Percentiles rank a stretch among this genome's conserved stretches.
phyloP scores from a whole-genome alignment of 1,140 invertebrate genomes.

The Drosophila virilis region DNA sequence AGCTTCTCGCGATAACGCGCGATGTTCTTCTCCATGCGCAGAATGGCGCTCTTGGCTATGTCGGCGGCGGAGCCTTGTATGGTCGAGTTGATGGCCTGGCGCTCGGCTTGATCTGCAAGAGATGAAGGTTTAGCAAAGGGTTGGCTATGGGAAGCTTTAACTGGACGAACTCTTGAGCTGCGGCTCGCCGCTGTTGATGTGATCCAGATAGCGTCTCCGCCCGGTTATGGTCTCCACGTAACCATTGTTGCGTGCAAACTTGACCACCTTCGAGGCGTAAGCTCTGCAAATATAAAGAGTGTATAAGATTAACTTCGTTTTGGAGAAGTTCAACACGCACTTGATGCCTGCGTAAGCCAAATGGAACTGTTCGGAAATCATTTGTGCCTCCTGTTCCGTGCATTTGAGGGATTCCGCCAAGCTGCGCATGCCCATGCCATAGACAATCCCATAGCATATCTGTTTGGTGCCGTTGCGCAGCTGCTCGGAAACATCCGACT shows the following conservation, averaged over 20 bases:
- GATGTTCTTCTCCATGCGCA: conserved; percentile 89
- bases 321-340: conserved; percentile 11
- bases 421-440: conserved; percentile 96
- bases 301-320: not conserved
- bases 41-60: conserved; percentile 96
- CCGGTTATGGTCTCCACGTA: conserved; percentile 94
- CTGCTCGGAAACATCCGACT: conserved; percentile 87
- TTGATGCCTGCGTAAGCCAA: conserved; percentile 90
- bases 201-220: conserved; percentile 91
- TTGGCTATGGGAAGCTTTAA: not conserved
- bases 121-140: not conserved
- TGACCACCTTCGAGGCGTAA: conserved; percentile 89
- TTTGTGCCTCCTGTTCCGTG: conserved; percentile 91
- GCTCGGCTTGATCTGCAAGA: conserved; percentile 91
- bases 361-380: conserved; percentile 94
- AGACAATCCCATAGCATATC: conserved; percentile 98
- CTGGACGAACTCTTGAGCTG: conserved; percentile 86
- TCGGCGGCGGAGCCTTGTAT: conserved; percentile 98
- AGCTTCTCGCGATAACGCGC: conserved; percentile 62
- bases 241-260: conserved; percentile 89
- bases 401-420: conserved; percentile 93
- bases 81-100: conserved; percentile 97
- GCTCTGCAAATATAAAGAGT: conserved; percentile 66
- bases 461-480: conserved; percentile 95
- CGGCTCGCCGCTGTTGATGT: conserved; percentile 88